phyloP scores from a whole-genome alignment of 1,140 invertebrate genomes.

The Sitodiplosis mosellana region DNA sequence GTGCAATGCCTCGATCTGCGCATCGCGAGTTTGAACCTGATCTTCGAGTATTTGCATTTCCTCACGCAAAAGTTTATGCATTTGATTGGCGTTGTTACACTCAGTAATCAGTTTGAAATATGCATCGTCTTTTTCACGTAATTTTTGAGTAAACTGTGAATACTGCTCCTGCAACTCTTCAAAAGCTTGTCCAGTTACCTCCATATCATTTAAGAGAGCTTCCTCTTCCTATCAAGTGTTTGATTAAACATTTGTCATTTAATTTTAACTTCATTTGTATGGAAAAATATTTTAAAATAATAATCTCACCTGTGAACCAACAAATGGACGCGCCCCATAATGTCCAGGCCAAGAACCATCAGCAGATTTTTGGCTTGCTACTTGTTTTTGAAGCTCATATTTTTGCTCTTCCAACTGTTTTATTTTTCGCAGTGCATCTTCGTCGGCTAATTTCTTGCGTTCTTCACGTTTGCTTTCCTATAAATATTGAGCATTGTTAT shows the following conservation, averaged over 20 bases:
- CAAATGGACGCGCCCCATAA: slow-evolving; percentile 33
- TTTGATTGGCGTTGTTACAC: slow-evolving; percentile 88
- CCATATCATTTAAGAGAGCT: slow-evolving; percentile 94
- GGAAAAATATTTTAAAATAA: background rate
- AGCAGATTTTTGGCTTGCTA: slow-evolving; percentile 68
- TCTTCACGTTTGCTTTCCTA: slow-evolving; percentile 85
- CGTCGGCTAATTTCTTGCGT: slow-evolving; percentile 79
- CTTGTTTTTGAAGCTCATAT: slow-evolving; percentile 63
- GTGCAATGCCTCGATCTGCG: slow-evolving; percentile 90
- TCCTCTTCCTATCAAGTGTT: slow-evolving; percentile 69
- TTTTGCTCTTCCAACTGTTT: slow-evolving; percentile 87
- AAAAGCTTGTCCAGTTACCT: slow-evolving; percentile 96
- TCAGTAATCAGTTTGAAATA: slow-evolving; percentile 99
- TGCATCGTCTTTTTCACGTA: slow-evolving; percentile 95
- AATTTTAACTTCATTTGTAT: background rate
- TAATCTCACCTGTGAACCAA: slow-evolving; percentile 38
- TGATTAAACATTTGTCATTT: slow-evolving; percentile 1
- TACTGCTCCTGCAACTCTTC: slow-evolving; percentile 99
- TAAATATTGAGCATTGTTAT: slow-evolving; percentile 3
- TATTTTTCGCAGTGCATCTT: slow-evolving; percentile 86
- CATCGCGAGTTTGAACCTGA: slow-evolving; percentile 59
- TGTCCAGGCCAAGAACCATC: slow-evolving; percentile 31
- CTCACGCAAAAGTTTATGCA: slow-evolving; percentile 84
- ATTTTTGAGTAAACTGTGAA: slow-evolving; percentile 83
- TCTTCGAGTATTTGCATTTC: slow-evolving; percentile 35